phyloP scores from a whole-genome alignment of 1,140 invertebrate genomes.

The Psix sp. region DNA sequence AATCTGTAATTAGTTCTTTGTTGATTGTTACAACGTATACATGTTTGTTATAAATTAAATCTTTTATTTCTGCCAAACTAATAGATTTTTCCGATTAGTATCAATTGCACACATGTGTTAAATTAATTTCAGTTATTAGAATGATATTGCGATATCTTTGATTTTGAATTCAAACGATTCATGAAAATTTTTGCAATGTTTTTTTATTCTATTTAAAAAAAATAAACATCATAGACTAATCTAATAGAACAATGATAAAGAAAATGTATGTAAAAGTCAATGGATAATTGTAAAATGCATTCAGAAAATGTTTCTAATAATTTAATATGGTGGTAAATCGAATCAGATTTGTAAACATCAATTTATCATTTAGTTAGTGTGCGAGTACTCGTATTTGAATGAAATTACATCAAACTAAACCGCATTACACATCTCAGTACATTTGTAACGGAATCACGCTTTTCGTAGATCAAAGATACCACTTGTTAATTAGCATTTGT shows the following conservation, averaged over 20 bases:
- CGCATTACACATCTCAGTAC: background rate
- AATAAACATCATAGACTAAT: too few relatives aligned
- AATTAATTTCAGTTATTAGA: constrained; percentile 64
- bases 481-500: constrained; percentile 63
- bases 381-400: constrained; percentile 2
- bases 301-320: too few relatives aligned
- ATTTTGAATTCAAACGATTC: constrained; percentile 19
- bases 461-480: constrained; percentile 58
- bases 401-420: constrained; percentile 20
- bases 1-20: constrained; percentile 39
- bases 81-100: constrained; percentile 55
- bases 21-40: background rate
- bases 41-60: constrained; percentile 50
- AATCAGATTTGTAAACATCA: constrained; percentile 19
- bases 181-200: too few relatives aligned
- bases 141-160: constrained; percentile 46
- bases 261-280: too few relatives aligned
- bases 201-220: too few relatives aligned
- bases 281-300: too few relatives aligned
- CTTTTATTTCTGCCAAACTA: too few relatives aligned
- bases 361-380: constrained; percentile 9
- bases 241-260: too few relatives aligned
- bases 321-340: too few relatives aligned
- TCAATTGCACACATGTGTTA: constrained; percentile 54
- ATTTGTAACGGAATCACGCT: constrained; percentile 13